These are phyloP conservation scores for Drosophila mercatorum DNA, from an alignment of 2,888 invertebrate genomes.

Conservation along the genomic window DNA sequence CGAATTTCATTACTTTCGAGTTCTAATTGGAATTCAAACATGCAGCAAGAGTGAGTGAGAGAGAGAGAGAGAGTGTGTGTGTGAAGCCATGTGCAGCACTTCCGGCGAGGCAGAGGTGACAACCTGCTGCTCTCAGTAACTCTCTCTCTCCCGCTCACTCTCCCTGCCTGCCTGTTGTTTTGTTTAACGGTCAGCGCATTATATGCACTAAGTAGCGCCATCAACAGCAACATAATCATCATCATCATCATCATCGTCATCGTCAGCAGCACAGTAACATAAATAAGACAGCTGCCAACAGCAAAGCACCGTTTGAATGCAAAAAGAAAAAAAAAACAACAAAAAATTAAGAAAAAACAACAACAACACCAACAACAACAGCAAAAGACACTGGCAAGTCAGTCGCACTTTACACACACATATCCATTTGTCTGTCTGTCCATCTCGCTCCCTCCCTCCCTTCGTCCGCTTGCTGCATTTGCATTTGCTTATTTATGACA, in stretches of 20 bases:
- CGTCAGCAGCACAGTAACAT: conserved; percentile 56
- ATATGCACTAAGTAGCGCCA: conserved; percentile 59
- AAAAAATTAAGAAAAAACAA: not conserved
- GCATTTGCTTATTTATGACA: conserved; percentile 53
- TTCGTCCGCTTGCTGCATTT: conserved; percentile 35
- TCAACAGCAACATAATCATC: conserved; percentile 33
- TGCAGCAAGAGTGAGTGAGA: not conserved
- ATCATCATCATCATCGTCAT: conserved; percentile 3
- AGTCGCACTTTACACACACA: conserved; percentile 26
- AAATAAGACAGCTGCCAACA: conserved; percentile 56
- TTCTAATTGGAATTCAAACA: not conserved
- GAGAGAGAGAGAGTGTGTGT: not conserved
- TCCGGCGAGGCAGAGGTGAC: conserved; percentile 51
- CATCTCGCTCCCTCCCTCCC: not conserved
- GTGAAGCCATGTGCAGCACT: conserved; percentile 47
- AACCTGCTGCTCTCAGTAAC: conserved; percentile 39
- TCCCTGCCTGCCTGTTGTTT: conserved; percentile 25
- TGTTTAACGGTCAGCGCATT: conserved; percentile 58
- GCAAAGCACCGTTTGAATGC: conserved; percentile 45
- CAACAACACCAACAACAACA: conserved; percentile 4
- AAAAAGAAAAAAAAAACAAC: conserved; percentile 12
- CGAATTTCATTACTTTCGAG: conserved; percentile 8
- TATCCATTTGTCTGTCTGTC: not conserved
- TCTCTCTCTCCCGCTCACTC: not conserved
- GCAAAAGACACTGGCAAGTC: conserved; percentile 18